Evolutionary conservation across 2,888 invertebrate species (phyloP), one percentile per base, ranked within the genome.

Genomic region (Ectemnius continuus): DNA sequence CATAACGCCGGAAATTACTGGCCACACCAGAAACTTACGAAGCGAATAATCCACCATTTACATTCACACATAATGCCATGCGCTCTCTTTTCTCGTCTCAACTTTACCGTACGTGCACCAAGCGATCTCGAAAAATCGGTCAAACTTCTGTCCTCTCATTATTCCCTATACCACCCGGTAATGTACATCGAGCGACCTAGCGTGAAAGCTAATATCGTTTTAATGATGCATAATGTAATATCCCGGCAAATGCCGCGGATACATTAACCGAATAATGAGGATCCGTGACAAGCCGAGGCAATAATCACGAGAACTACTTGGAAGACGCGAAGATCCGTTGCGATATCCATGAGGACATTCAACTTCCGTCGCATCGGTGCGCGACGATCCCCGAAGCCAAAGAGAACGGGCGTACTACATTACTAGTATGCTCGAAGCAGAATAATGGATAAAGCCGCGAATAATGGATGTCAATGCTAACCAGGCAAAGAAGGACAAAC

Each of bases 191-290:
- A 45, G 70, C 56, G 68, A 52, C 65, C 11, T 8, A 36, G 8
- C 56, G 47, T 48, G 57, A 64, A 67, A 71, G 75, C 73, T 80
- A 77, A 77, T 80, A 80, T 69, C 72, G 72, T 76, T 76, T 81
- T 79, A 83, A 83, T 76, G 77, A 70, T 76, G 74, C 74, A 75
- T 78, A 74, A 80, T 68, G 78, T 76, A 75, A 78, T 78, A 67
- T 70, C 63, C 65, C 68, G 66, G 47, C 76, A 66, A 80, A 75
- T 74, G 65, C 80, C 78, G 46, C 73, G 75, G 74, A 72, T 76
- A 72, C 80, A 78, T 78, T 65, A 70, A 66, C 48, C 52, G 14
- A 46, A 58, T 79, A 76, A 78, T 76, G 70, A 76, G 72, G 61
- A 59, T 58, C 67, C 60, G 70, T 73, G 76, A 74, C 61, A 56